phyloP scores from a whole-genome alignment of 2,113 vertebrate genomes.

The Saccopteryx leptura region DNA sequence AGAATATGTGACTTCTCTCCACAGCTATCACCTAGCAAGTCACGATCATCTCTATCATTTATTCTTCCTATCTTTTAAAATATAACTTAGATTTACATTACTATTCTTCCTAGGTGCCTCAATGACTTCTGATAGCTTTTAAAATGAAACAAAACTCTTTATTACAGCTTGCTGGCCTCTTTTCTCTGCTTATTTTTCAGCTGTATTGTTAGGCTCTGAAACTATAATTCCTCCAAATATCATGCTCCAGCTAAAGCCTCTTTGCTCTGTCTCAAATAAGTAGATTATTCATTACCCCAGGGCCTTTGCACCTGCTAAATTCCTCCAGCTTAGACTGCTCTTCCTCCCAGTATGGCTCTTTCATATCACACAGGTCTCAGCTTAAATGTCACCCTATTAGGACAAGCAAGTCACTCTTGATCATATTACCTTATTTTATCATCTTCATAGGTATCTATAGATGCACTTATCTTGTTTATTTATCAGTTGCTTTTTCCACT shows the following conservation, averaged over 20 bases:
- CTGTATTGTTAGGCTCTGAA: not conserved
- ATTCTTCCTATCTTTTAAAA: constrained; percentile 14
- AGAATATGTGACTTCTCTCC: not conserved
- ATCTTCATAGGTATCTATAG: not conserved
- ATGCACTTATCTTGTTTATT: not conserved
- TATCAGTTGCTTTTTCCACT: not conserved
- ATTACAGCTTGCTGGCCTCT: not conserved
- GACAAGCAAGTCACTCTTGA: not conserved
- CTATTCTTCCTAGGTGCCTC: not conserved
- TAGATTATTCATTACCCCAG: not conserved
- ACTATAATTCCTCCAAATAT: not conserved
- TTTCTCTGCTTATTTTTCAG: not conserved
- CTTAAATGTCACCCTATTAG: not conserved
- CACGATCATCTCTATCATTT: not conserved
- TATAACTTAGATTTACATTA: not conserved
- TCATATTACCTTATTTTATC: constrained; percentile 23
- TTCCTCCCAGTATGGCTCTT: not conserved
- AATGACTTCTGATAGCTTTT: not conserved
- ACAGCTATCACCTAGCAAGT: not conserved
- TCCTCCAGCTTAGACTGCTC: not conserved
- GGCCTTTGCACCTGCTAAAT: not conserved
- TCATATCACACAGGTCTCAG: not conserved
- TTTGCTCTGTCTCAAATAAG: not conserved
- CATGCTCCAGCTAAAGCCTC: not conserved
- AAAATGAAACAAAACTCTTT: not conserved